Base-by-base conservation (phyloP, 2,113 vertebrate genomes). In the Indri indri region DNA sequence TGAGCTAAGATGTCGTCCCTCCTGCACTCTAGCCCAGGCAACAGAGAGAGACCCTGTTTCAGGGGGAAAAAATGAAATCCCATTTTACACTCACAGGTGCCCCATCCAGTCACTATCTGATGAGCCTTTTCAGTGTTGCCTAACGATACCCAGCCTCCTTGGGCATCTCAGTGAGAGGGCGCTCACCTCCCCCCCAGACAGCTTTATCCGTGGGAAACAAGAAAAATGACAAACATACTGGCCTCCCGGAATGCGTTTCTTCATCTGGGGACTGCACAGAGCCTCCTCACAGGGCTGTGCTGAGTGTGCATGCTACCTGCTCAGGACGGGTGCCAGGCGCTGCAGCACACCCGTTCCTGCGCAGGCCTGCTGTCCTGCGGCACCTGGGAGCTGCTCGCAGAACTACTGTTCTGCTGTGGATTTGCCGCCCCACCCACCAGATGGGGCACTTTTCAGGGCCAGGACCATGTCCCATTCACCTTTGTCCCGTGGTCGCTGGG, bases 301-400 rank as follows among this genome's bases (percentile, higher is more conserved):
- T 0, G 0, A 40, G 18, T 11, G 1, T 34, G 6, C 30, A 16
- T 18, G 50, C 40, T 47, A 6, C 22, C 45, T 61, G 40, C 70
- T 57, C 37, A 7, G 45, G 14, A 54, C 84, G 45, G 63, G 40
- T 11, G 7, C 70, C 30, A 52, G 63, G 34, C 13, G 3, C 34
- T 30, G 20, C 4, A 8, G 3, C 77, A 45, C 11, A 50, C 0
- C 70, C 47, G 5, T 57, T 40, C 18, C 76, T 12, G 17, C 5
- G n/a, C 7, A 6, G 40, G 54, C 13, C 9, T 27, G 22, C 52
- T 42, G 57, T 8, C 63, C 82, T n/a, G 20, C 2, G 42, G 61
- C 9, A 52, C 47, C 61, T 79, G 1, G 7, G 1, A 63, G 54
- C 57, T 18, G 34, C 61, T n/a, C 4, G 4, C 63, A 14, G 32